Evolutionary conservation across 64 coral and sea anemone species (phyloP).

Genomic region (Montipora sp.): DNA sequence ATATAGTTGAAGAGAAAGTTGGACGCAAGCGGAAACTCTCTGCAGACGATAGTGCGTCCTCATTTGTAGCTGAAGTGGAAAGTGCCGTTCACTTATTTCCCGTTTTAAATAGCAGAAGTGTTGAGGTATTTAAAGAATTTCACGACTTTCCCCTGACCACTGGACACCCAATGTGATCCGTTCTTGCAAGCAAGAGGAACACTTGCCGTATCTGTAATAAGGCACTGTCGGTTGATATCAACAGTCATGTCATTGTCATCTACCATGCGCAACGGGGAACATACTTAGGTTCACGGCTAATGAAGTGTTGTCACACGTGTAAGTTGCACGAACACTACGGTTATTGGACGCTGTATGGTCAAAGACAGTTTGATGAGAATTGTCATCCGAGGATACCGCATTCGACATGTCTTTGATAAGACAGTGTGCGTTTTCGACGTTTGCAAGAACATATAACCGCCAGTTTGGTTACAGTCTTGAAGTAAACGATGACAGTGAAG

Average conservation of each 20-base stretch:
- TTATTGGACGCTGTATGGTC: not conserved
- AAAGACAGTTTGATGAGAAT: slow-evolving; percentile 4
- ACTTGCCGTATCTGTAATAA: not conserved
- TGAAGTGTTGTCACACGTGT: not conserved
- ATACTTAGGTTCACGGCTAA: not conserved
- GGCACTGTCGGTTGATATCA: not conserved
- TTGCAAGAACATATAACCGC: not conserved
- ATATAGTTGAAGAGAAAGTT: not conserved
- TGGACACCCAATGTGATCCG: not conserved
- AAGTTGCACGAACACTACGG: not conserved
- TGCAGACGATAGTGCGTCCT: not conserved
- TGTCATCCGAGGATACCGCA: not conserved
- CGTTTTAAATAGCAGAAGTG: not conserved
- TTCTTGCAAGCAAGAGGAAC: not conserved
- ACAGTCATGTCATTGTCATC: not conserved
- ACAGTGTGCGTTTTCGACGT: slow-evolving; percentile 4
- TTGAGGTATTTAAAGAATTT: not conserved
- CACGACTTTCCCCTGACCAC: not conserved
- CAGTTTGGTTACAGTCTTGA: slow-evolving; percentile 2
- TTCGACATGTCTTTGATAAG: not conserved
- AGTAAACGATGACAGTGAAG: not conserved
- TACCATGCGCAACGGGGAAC: not conserved
- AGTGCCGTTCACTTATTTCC: slow-evolving; percentile 3
- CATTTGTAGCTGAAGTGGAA: not conserved
- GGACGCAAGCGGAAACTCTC: not conserved